phyloP scores from a whole-genome alignment of 2,888 invertebrate genomes.

The Antheraea assamensis region DNA sequence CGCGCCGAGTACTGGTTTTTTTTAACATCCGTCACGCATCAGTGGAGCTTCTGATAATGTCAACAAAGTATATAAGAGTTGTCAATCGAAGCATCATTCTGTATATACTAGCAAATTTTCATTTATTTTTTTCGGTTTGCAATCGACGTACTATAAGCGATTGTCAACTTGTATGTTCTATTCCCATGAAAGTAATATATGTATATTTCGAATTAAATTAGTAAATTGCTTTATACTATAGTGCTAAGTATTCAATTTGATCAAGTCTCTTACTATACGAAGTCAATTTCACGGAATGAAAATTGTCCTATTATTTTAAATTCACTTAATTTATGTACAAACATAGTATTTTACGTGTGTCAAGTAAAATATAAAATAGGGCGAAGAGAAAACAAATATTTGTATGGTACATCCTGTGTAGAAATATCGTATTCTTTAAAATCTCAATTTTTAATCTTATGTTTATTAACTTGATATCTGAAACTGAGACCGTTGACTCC shows the following conservation, averaged over 20 bases:
- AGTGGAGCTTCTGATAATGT: not conserved
- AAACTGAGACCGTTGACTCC: too few species aligned
- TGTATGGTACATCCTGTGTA: not conserved
- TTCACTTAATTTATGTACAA: not conserved
- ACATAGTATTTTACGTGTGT: not conserved
- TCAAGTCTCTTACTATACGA: not conserved
- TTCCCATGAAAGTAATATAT: not conserved
- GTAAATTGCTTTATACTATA: not conserved
- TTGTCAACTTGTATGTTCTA: not conserved
- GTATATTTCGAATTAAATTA: not conserved
- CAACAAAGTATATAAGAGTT: slow-evolving; percentile 3
- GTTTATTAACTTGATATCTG: not conserved
- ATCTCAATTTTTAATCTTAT: not conserved
- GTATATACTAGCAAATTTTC: not conserved
- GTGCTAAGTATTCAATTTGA: not conserved
- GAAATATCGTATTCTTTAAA: not conserved
- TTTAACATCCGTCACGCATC: slow-evolving; percentile 6
- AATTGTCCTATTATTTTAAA: not conserved
- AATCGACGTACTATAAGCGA: not conserved
- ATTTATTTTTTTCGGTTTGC: not conserved
- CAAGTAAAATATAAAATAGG: not conserved
- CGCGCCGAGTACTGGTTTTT: slow-evolving; percentile 32
- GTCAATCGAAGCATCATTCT: not conserved
- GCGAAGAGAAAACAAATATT: not conserved
- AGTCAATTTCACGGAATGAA: not conserved